These are phyloP conservation scores for Cuculus canorus DNA, from an alignment of 2,797 vertebrate genomes.

Conservation along the genomic window DNA sequence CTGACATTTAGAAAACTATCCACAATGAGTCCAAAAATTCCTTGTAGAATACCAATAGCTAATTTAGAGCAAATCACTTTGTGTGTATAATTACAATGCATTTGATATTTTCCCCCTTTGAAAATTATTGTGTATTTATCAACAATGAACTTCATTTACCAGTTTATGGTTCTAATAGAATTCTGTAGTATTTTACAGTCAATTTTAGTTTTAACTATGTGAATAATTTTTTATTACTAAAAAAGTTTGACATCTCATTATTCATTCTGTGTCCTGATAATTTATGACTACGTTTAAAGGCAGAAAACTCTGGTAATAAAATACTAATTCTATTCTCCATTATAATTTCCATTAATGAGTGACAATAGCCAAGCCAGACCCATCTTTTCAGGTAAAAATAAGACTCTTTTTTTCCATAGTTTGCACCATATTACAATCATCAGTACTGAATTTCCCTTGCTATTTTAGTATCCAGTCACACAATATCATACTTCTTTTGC, in stretches of 20 bases:
- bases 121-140: conserved; percentile 54
- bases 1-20: conserved; percentile 47
- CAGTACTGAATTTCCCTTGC: background rate
- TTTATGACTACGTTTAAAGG: conserved; percentile 25
- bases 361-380: background rate
- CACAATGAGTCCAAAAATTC: conserved; percentile 25
- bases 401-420: background rate
- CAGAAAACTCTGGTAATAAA: conserved; percentile 4
- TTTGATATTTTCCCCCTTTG: conserved; percentile 17
- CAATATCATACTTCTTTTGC: background rate
- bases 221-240: conserved; percentile 24
- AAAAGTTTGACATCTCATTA: conserved; percentile 44
- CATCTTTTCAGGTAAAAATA: background rate
- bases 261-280: conserved; percentile 19
- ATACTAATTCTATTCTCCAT: background rate
- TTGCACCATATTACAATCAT: background rate
- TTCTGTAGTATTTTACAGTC: conserved; percentile 25
- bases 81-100: conserved; percentile 25
- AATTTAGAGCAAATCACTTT: conserved; percentile 39
- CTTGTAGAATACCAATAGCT: conserved; percentile 33
- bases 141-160: conserved; percentile 33
- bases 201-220: conserved; percentile 31
- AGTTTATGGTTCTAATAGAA: conserved; percentile 17
- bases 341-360: background rate
- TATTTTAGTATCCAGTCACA: background rate